A percentile compares a stretch with the other conserved stretches of the same genome.
These are phyloP conservation scores for Melinaea menophilus DNA, from an alignment of 2,888 invertebrate species.

Conservation along the genomic window DNA sequence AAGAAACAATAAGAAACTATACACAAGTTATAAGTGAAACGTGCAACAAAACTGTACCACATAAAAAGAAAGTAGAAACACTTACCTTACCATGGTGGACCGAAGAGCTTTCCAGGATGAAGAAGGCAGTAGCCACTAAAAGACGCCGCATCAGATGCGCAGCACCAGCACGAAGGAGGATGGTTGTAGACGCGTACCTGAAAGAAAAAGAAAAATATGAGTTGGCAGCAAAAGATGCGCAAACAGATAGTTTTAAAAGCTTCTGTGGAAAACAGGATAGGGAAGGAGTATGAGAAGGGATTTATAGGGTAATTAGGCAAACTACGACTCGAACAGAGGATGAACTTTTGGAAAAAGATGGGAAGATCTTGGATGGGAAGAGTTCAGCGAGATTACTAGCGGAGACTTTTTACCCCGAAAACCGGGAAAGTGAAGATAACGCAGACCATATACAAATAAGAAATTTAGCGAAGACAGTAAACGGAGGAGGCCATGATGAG, in stretches of 20 bases:
- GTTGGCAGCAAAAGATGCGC: constrained; percentile 1
- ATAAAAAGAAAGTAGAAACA: constrained; percentile 9
- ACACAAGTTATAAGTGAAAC: not conserved
- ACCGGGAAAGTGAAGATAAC: not conserved
- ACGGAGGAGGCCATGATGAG: not conserved
- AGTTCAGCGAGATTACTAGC: constrained; percentile 5
- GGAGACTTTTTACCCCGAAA: constrained; percentile 13
- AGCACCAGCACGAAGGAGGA: constrained; percentile 15
- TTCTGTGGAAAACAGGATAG: constrained; percentile 22
- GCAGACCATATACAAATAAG: not conserved
- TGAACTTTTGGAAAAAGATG: constrained; percentile 10
- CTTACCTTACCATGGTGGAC: constrained; percentile 27
- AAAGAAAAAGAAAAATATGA: constrained; percentile 16
- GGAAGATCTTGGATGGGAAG: not conserved
- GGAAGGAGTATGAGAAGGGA: constrained; percentile 18
- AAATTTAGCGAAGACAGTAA: constrained; percentile 5
- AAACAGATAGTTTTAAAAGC: constrained; percentile 18
- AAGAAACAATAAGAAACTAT: not conserved
- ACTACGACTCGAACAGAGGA: constrained; percentile 15
- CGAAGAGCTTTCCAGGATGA: constrained; percentile 15
- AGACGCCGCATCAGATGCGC: constrained; percentile 19
- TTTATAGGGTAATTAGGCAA: not conserved
- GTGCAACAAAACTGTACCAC: not conserved
- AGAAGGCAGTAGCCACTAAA: constrained; percentile 16
- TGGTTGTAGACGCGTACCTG: constrained; percentile 19